These are phyloP conservation scores for Silurus lanzhouensis DNA, from an alignment of 2,797 vertebrate species.

Conservation along the genomic window DNA sequence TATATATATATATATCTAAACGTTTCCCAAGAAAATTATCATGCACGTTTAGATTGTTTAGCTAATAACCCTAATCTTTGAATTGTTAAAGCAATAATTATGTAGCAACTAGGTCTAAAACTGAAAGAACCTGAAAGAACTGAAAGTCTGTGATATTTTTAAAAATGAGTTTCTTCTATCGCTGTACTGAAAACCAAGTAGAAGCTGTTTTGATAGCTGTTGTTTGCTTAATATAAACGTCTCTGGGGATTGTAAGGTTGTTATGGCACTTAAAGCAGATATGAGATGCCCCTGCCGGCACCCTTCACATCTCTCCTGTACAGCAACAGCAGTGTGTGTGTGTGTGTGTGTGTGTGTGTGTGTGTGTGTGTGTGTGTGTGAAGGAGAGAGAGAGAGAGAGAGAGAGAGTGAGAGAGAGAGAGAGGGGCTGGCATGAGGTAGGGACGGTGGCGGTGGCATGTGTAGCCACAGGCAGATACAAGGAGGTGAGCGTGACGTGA, in stretches of 20 bases:
- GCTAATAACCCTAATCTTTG: too few species aligned
- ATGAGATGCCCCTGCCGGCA: slow-evolving; percentile 4
- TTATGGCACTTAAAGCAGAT: slow-evolving; percentile 29
- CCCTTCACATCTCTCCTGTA: slow-evolving; percentile 21
- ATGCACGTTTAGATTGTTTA: too few species aligned
- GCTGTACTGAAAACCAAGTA: background rate
- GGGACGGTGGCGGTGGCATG: slow-evolving; percentile 53
- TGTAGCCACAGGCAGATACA: slow-evolving; percentile 67
- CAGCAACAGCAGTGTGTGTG: slow-evolving; percentile 2
- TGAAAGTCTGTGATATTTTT: background rate
- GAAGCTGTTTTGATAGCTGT: slow-evolving; percentile 10
- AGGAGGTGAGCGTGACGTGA: slow-evolving; percentile 76
- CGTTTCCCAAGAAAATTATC: too few species aligned
- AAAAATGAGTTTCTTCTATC: background rate
- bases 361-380: background rate
- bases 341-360: background rate
- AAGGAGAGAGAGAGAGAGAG: too few species aligned
- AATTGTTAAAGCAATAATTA: too few species aligned
- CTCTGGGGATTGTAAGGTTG: slow-evolving; percentile 14
- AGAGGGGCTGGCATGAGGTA: slow-evolving; percentile 10
- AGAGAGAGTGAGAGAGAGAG: too few species aligned
- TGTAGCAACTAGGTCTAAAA: too few species aligned
- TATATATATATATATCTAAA: background rate
- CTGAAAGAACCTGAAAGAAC: too few species aligned
- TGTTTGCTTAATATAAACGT: slow-evolving; percentile 24